A percentile compares a stretch with the other conserved stretches of the same genome.
phyloP scores from a whole-genome alignment of 2,113 vertebrate species.

The Onychostoma macrolepis region DNA sequence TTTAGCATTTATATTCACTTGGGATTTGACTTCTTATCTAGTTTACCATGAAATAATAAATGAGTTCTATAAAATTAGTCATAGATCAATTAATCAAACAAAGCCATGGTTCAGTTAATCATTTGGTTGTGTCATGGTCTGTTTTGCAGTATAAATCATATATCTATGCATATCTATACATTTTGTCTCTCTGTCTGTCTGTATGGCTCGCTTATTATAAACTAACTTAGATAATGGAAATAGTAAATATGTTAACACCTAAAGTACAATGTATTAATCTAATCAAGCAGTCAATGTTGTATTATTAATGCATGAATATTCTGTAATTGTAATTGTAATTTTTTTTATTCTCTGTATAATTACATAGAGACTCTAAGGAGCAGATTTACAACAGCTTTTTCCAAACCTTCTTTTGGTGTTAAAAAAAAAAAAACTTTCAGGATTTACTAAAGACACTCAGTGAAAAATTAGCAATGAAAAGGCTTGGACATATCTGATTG shows the following conservation, averaged over 20 bases:
- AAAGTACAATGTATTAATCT: not conserved
- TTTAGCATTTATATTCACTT: conserved; percentile 22
- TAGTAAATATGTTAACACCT: not conserved
- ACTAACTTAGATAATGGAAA: not conserved
- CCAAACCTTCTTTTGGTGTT: too few relatives aligned
- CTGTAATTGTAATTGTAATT: not conserved
- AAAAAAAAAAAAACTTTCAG: too few relatives aligned
- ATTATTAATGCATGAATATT: not conserved
- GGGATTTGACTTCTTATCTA: conserved; percentile 47
- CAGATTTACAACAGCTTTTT: too few relatives aligned
- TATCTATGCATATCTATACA: conserved; percentile 52
- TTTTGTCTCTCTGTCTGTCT: conserved; percentile 19
- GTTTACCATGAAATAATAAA: conserved; percentile 80
- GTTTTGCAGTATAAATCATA: conserved; percentile 72
- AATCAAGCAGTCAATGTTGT: not conserved
- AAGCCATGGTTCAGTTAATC: conserved; percentile 73
- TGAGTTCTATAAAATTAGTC: conserved; percentile 75
- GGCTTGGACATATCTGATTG: not conserved
- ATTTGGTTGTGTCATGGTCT: conserved; percentile 76
- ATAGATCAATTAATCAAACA: conserved; percentile 84
- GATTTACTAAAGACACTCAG: too few relatives aligned
- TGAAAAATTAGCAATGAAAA: too few relatives aligned
- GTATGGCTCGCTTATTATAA: not conserved
- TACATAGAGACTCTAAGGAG: too few relatives aligned
- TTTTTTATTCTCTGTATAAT: too few relatives aligned